phyloP scores from a whole-genome alignment of 64 coral and sea anemone species.

The Acropora tenuis region DNA sequence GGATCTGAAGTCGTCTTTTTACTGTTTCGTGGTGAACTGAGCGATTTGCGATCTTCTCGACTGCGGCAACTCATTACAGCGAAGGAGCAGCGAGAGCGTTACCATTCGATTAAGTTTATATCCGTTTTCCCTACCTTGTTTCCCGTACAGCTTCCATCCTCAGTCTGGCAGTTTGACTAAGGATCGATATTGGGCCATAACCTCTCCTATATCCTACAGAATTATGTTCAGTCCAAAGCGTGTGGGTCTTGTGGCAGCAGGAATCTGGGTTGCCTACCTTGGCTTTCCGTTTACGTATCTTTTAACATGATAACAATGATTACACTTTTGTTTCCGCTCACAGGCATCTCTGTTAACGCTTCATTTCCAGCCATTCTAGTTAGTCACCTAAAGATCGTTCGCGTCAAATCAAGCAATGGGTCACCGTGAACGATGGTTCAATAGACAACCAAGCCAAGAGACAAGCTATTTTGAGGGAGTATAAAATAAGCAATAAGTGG shows the following conservation, averaged over 20 bases:
- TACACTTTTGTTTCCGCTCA: conserved; percentile 82
- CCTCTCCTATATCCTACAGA: conserved; percentile 68
- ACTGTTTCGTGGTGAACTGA: conserved; percentile 80
- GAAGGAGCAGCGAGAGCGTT: conserved; percentile 48
- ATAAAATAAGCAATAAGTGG: conserved; percentile 84
- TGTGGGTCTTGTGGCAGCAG: conserved; percentile 48
- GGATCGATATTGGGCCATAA: conserved; percentile 82
- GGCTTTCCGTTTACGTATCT: conserved; percentile 75
- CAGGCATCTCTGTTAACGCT: conserved; percentile 47
- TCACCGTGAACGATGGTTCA: conserved; percentile 27
- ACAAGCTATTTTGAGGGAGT: conserved; percentile 64
- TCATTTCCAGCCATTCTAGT: conserved; percentile 71
- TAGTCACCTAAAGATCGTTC: conserved; percentile 81
- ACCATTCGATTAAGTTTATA: not conserved
- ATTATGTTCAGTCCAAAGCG: conserved; percentile 60
- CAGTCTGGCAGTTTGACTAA: conserved; percentile 80
- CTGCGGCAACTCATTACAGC: conserved; percentile 41
- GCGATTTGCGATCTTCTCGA: conserved; percentile 67
- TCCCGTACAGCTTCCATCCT: conserved; percentile 84
- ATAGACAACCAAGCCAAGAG: conserved; percentile 63
- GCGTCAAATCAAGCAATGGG: conserved; percentile 62
- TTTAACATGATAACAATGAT: conserved; percentile 43
- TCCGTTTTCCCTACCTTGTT: conserved; percentile 82
- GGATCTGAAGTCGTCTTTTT: conserved; percentile 78
- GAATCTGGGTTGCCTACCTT: conserved; percentile 75